Conservation (phyloP, 2,113 vertebrate species). For the Crotalus helleri region DNA sequence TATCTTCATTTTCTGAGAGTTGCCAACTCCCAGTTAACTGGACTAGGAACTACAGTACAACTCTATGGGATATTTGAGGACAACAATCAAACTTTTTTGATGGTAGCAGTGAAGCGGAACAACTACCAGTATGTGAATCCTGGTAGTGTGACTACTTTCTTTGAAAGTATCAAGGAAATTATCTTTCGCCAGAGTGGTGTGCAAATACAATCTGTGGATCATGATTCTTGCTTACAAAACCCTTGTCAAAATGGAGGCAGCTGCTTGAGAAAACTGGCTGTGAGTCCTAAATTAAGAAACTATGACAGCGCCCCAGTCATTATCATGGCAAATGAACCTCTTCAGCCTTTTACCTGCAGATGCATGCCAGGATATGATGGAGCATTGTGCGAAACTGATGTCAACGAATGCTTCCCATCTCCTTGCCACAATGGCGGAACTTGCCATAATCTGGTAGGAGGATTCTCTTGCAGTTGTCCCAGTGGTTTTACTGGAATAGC, state of each 20-base stretch:
- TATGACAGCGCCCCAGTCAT: slow-evolving; percentile 87
- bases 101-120: slow-evolving; percentile 83
- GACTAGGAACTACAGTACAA: slow-evolving; percentile 86
- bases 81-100: slow-evolving; percentile 86
- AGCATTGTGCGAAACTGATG: slow-evolving; percentile 82
- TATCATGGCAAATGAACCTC: slow-evolving; percentile 82
- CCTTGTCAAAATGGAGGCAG: slow-evolving; percentile 93
- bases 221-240: slow-evolving; percentile 84
- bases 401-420: slow-evolving; percentile 88
- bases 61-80: slow-evolving; percentile 86
- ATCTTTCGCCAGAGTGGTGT: slow-evolving; percentile 89
- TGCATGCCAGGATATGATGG: slow-evolving; percentile 89
- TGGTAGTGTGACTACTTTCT: slow-evolving; percentile 92
- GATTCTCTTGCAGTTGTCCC: slow-evolving; percentile 91
- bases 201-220: slow-evolving; percentile 87
- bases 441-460: slow-evolving; percentile 92
- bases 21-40: slow-evolving; percentile 86
- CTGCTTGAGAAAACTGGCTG: slow-evolving; percentile 83
- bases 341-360: slow-evolving; percentile 85
- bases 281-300: slow-evolving; percentile 72
- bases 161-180: slow-evolving; percentile 92
- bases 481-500: slow-evolving; percentile 93
- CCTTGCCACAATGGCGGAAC: slow-evolving; percentile 94
- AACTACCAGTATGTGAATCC: slow-evolving; percentile 88
- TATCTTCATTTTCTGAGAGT: slow-evolving; percentile 92